phyloP scores from a whole-genome alignment of 2,797 vertebrate genomes.

The Taeniopygia guttata region DNA sequence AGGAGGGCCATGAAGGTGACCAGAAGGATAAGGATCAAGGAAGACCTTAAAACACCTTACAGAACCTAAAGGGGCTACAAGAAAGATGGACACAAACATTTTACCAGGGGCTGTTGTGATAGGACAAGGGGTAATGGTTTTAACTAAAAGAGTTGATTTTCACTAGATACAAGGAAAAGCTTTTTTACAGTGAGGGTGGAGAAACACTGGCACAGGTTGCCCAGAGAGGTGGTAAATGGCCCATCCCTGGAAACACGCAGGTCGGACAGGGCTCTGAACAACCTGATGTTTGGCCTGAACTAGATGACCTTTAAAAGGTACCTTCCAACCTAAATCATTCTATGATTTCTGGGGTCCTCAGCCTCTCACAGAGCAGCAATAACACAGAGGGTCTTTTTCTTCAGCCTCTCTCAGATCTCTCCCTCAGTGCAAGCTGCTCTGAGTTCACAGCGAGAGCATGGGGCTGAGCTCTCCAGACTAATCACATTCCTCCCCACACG shows the following conservation, averaged over 20 bases:
- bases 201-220: not conserved
- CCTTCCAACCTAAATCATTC: not conserved
- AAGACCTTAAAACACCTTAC: not conserved
- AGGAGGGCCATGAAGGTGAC: not conserved
- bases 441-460: accelerated
- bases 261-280: not conserved
- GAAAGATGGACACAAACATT: not conserved
- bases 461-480: not conserved
- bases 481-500: not conserved
- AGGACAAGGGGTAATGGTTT: not conserved
- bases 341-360: not conserved
- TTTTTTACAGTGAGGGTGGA: not conserved
- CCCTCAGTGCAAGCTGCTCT: not conserved
- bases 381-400: not conserved
- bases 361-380: not conserved
- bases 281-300: not conserved
- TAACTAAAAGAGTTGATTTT: not conserved
- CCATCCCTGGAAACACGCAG: not conserved
- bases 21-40: not conserved
- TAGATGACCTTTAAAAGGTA: not conserved
- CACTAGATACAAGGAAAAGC: not conserved
- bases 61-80: not conserved
- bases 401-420: not conserved
- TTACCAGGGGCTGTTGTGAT: not conserved
- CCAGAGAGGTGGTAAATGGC: not conserved